Conservation (phyloP, 2,113 vertebrate species). For the Cheilinus undulatus region DNA sequence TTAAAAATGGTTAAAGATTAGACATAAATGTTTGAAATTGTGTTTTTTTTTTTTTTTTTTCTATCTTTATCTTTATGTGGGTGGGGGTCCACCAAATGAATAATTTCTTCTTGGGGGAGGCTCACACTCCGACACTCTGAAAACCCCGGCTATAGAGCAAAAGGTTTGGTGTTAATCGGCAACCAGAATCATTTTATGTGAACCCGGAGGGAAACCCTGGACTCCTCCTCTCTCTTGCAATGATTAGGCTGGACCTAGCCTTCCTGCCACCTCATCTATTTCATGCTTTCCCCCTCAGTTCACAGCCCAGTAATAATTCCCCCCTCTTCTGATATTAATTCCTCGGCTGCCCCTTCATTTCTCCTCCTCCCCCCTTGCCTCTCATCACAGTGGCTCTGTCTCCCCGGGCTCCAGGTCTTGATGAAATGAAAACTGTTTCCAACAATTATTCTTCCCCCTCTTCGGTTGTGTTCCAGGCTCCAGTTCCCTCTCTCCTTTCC, state of each 20-base stretch:
- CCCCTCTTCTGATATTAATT: constrained; percentile 68
- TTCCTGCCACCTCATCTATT: constrained; percentile 52
- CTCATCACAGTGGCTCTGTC: constrained; percentile 50
- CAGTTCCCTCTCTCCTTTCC: constrained; percentile 10
- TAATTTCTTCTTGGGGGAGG: no score
- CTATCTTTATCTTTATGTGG: no score
- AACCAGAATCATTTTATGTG: background rate
- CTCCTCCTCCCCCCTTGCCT: background rate
- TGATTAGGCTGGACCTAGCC: constrained; percentile 47
- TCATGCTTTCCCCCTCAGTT: constrained; percentile 50
- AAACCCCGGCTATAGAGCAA: background rate
- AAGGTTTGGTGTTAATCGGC: constrained; percentile 4
- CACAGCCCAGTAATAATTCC: constrained; percentile 62
- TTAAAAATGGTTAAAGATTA: no score
- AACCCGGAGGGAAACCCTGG: background rate
- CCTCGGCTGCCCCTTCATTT: constrained; percentile 11
- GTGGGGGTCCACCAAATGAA: no score
- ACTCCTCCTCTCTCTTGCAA: constrained; percentile 15
- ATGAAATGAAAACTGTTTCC: constrained; percentile 71
- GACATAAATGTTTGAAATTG: no score
- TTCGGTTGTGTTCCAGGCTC: constrained; percentile 48
- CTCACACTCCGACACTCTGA: no score
- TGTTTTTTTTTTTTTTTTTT: no score
- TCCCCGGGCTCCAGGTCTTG: constrained; percentile 44
- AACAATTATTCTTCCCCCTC: constrained; percentile 60